Evolutionary conservation across 2,113 vertebrate species (phyloP).

Genomic region (Megaptera novaeangliae): DNA sequence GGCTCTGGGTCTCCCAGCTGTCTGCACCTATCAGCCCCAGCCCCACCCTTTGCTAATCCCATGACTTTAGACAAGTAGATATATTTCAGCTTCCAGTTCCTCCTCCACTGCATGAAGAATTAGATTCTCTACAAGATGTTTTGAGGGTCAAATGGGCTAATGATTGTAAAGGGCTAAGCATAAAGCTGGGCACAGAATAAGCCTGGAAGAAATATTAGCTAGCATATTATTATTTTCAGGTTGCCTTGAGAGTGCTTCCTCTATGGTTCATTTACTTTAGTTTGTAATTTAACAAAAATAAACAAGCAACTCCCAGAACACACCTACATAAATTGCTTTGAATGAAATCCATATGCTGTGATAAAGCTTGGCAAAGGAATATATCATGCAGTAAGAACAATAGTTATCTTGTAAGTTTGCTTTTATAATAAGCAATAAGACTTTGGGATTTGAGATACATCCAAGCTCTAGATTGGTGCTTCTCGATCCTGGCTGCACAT

Average conservation of each 20-base stretch:
- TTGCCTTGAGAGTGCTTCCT: not conserved
- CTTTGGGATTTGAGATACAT: not conserved
- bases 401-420: not conserved
- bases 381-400: not conserved
- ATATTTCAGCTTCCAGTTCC: not conserved
- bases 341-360: not conserved
- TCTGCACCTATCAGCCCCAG: not conserved
- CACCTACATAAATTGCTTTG: not conserved
- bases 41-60: not conserved
- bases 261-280: slow-evolving; percentile 12
- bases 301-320: slow-evolving; percentile 23
- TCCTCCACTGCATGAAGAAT: not conserved
- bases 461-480: not conserved
- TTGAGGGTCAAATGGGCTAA: not conserved
- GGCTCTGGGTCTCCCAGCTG: not conserved
- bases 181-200: not conserved
- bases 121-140: not conserved
- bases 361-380: slow-evolving; percentile 7
- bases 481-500: not conserved
- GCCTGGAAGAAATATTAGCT: not conserved
- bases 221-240: not conserved
- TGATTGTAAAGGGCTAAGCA: not conserved
- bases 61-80: not conserved
- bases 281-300: slow-evolving; percentile 27
- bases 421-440: slow-evolving; percentile 50